Conservation (phyloP, 2,888 invertebrate genomes). For the Dione vanillae region DNA sequence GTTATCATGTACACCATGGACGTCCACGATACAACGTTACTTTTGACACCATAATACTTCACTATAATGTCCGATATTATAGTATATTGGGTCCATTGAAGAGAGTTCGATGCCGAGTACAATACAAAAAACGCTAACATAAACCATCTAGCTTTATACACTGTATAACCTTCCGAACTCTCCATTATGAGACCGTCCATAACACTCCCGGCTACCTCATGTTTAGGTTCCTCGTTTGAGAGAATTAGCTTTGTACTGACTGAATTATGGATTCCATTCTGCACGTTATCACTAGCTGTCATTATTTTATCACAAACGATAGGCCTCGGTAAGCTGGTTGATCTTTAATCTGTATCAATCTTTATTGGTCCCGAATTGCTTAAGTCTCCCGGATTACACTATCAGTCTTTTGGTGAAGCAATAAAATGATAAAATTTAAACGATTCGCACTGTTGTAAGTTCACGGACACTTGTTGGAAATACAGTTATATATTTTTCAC, state of each 20-base stretch:
- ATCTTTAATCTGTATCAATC: slow-evolving; percentile 33
- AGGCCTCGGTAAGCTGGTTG: slow-evolving; percentile 35
- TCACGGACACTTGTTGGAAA: slow-evolving; percentile 19
- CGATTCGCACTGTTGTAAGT: slow-evolving; percentile 10
- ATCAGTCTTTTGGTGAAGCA: slow-evolving; percentile 37
- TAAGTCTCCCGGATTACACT: slow-evolving; percentile 26
- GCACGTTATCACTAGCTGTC: slow-evolving; percentile 46
- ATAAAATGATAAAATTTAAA: slow-evolving; percentile 8
- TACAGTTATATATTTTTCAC: slow-evolving; percentile 5
- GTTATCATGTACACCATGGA: slow-evolving; percentile 98
- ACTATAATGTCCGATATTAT: slow-evolving; percentile 93
- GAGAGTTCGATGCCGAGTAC: slow-evolving; percentile 95
- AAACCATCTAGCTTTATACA: slow-evolving; percentile 90
- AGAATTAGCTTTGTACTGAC: slow-evolving; percentile 50
- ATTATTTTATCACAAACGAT: slow-evolving; percentile 39
- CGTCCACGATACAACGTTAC: slow-evolving; percentile 94
- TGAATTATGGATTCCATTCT: slow-evolving; percentile 48
- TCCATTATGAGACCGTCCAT: slow-evolving; percentile 60
- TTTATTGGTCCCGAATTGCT: slow-evolving; percentile 37
- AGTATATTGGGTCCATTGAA: slow-evolving; percentile 98
- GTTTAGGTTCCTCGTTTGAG: slow-evolving; percentile 50
- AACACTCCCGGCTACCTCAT: slow-evolving; percentile 60
- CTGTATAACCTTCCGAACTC: slow-evolving; percentile 70
- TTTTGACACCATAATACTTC: slow-evolving; percentile 88
- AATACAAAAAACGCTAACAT: slow-evolving; percentile 92